Conservation (phyloP, 2,113 vertebrate genomes). For the Neofelis nebulosa region DNA sequence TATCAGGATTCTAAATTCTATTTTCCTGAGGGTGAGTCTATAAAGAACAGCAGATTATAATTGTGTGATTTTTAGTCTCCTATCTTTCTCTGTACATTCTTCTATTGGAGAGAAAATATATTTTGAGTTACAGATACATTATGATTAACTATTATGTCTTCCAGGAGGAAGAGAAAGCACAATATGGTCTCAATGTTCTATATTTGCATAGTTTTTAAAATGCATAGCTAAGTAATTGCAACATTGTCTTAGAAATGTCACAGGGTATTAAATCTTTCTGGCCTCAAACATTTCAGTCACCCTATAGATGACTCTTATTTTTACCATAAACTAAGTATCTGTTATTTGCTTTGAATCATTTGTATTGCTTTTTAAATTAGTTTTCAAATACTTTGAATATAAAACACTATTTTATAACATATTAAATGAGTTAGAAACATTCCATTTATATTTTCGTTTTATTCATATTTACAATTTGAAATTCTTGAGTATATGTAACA, state of each 20-base stretch:
- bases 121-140: background rate
- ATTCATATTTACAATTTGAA: slow-evolving; percentile 10
- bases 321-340: background rate
- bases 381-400: slow-evolving; percentile 11
- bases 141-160: slow-evolving; percentile 12
- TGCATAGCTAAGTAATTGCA: background rate
- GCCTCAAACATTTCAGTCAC: background rate
- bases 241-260: background rate
- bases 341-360: background rate
- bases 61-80: background rate
- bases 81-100: background rate
- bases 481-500: background rate
- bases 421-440: background rate
- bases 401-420: background rate
- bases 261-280: background rate
- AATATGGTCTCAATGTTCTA: background rate
- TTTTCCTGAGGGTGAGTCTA: background rate
- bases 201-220: slow-evolving; percentile 32
- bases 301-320: background rate
- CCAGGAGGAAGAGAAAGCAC: background rate
- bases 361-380: slow-evolving; percentile 24
- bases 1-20: background rate
- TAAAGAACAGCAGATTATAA: background rate
- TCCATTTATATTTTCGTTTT: background rate
- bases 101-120: background rate